Evolutionary conservation across 2,797 vertebrate genomes (phyloP).

Genomic region (Xenops minutus): DNA sequence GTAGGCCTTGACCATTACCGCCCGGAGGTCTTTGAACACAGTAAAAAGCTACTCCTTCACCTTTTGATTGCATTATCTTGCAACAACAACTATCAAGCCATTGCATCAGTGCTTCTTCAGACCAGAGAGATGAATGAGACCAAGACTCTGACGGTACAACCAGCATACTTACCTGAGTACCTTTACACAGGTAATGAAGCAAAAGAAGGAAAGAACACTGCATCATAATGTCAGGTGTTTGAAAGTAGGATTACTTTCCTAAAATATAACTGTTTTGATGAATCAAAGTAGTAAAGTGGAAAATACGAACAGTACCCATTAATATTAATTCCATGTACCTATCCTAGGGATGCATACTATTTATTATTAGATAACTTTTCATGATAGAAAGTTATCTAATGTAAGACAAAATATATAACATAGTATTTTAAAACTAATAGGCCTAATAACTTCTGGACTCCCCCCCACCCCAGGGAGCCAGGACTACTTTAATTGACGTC

Average conservation of each 20-base stretch:
- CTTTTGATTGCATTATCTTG: constrained; percentile 94
- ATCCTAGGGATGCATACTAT: background rate
- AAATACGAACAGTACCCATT: background rate
- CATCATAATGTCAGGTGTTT: background rate
- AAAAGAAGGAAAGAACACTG: background rate
- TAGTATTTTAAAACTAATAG: background rate
- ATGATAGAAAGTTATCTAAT: background rate
- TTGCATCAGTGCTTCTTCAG: constrained; percentile 93
- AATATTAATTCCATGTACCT: background rate
- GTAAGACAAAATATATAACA: background rate
- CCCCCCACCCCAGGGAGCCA: background rate
- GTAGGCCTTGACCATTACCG: constrained; percentile 97
- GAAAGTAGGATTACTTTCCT: background rate
- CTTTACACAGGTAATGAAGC: constrained; percentile 86
- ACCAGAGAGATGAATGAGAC: constrained; percentile 93
- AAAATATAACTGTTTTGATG: background rate
- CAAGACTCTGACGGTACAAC: constrained; percentile 93
- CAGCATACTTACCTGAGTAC: constrained; percentile 89
- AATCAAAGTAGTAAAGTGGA: background rate
- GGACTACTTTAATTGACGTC: constrained; percentile 11
- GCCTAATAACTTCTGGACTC: background rate
- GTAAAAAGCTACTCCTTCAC: constrained; percentile 93
- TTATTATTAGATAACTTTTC: background rate
- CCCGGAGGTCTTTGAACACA: constrained; percentile 97
- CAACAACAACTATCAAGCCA: constrained; percentile 94